phyloP scores from a whole-genome alignment of 1,140 invertebrate genomes.

The Colletes gigas region DNA sequence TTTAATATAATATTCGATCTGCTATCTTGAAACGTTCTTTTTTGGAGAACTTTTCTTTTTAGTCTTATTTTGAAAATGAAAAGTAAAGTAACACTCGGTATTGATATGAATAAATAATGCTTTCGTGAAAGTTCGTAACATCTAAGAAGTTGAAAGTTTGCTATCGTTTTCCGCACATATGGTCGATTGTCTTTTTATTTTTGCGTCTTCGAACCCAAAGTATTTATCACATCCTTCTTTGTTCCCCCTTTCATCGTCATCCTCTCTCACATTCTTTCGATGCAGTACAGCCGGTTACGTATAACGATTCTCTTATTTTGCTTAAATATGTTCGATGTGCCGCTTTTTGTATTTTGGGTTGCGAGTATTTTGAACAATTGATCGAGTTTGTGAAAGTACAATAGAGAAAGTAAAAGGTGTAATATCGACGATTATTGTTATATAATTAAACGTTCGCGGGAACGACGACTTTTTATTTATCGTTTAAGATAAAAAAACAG shows the following conservation, averaged over 20 bases:
- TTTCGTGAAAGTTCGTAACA: not conserved
- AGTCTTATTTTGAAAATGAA: no score
- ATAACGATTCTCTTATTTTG: not conserved
- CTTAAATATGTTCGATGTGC: conserved; percentile 13
- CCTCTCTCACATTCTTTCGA: not conserved
- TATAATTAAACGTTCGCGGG: not conserved
- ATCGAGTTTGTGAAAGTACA: not conserved
- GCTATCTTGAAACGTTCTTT: no score
- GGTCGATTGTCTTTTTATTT: not conserved
- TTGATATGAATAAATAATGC: no score
- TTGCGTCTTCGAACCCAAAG: not conserved
- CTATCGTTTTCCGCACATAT: not conserved
- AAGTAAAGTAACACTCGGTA: no score
- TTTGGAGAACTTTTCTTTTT: no score
- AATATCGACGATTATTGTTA: not conserved
- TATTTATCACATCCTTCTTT: not conserved
- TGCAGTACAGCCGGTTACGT: not conserved
- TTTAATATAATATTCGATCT: no score
- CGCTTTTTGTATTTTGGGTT: conserved; percentile 1
- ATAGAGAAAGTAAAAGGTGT: not conserved
- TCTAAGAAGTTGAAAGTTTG: not conserved
- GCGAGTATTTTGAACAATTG: not conserved
- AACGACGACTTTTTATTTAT: no score
- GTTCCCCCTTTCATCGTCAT: not conserved
- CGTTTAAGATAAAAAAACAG: conserved; percentile 10